phyloP scores from a whole-genome alignment of 2,888 invertebrate species.

The Hirtodrosophila alboralis region DNA sequence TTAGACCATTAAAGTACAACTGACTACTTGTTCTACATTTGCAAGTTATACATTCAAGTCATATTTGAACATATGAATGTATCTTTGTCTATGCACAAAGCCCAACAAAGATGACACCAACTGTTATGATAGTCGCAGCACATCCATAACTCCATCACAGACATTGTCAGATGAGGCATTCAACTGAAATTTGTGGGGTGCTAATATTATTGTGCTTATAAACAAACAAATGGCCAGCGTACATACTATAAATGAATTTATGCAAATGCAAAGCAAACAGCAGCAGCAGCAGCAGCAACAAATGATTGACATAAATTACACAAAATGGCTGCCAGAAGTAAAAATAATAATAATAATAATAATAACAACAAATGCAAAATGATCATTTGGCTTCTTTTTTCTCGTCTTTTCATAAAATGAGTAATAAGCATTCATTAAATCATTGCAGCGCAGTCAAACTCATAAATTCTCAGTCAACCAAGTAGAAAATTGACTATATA shows the following conservation, averaged over 20 bases:
- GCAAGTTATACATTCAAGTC: too few species aligned
- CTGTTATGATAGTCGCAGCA: constrained; percentile 1
- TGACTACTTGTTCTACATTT: too few species aligned
- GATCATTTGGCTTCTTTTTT: constrained; percentile 29
- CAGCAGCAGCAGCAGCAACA: constrained; percentile 44
- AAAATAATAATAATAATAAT: constrained; percentile 1
- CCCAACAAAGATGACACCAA: not conserved
- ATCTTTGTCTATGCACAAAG: not conserved
- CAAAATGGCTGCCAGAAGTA: constrained; percentile 43
- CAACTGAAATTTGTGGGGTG: constrained; percentile 10
- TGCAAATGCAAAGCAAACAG: constrained; percentile 13
- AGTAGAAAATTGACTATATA: constrained; percentile 66
- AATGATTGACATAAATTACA: constrained; percentile 72
- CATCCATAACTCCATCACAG: not conserved
- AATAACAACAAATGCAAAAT: constrained; percentile 14
- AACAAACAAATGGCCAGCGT: constrained; percentile 42
- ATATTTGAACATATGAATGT: not conserved
- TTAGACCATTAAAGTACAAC: too few species aligned
- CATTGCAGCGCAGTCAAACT: constrained; percentile 23
- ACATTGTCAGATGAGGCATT: not conserved
- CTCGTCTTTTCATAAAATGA: constrained; percentile 34
- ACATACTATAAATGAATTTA: constrained; percentile 56
- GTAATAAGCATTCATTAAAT: constrained; percentile 34
- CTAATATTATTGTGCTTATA: constrained; percentile 30
- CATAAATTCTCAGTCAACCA: constrained; percentile 48